Evolutionary conservation across 2,797 vertebrate genomes (phyloP).

Genomic region (Tragopan temminckii): DNA sequence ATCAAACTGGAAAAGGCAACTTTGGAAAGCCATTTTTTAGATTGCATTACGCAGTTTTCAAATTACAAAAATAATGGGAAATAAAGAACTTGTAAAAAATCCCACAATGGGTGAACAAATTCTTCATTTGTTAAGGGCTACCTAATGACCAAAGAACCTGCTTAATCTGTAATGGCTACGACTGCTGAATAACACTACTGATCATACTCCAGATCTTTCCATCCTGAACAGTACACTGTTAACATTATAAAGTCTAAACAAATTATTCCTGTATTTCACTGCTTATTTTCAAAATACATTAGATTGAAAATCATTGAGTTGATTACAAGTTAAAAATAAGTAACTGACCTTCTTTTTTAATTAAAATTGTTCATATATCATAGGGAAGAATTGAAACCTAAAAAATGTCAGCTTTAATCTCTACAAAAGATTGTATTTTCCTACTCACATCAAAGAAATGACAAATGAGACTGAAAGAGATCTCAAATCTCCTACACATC

Average conservation of each 20-base stretch:
- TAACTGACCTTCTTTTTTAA: not conserved
- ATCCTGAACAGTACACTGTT: not conserved
- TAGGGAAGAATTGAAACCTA: accelerated
- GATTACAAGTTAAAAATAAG: not conserved
- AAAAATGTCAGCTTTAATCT: not conserved
- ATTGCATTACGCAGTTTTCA: not conserved
- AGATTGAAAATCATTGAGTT: not conserved
- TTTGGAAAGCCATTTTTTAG: not conserved
- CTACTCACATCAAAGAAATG: not conserved
- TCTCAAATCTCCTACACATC: not conserved
- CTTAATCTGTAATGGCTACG: not conserved
- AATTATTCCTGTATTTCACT: not conserved
- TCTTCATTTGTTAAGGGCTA: not conserved
- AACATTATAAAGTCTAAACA: not conserved
- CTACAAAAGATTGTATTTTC: not conserved
- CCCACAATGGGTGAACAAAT: not conserved
- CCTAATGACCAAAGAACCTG: not conserved
- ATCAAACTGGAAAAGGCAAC: not conserved
- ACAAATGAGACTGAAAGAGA: not conserved
- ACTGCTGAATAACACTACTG: not conserved
- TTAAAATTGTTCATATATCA: not conserved
- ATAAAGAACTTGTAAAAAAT: not conserved
- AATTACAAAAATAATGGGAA: not conserved
- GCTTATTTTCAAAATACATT: not conserved
- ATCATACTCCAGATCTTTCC: not conserved